These are phyloP conservation scores for Zapus hudsonius DNA, from an alignment of 2,113 vertebrate species.

Conservation along the genomic window DNA sequence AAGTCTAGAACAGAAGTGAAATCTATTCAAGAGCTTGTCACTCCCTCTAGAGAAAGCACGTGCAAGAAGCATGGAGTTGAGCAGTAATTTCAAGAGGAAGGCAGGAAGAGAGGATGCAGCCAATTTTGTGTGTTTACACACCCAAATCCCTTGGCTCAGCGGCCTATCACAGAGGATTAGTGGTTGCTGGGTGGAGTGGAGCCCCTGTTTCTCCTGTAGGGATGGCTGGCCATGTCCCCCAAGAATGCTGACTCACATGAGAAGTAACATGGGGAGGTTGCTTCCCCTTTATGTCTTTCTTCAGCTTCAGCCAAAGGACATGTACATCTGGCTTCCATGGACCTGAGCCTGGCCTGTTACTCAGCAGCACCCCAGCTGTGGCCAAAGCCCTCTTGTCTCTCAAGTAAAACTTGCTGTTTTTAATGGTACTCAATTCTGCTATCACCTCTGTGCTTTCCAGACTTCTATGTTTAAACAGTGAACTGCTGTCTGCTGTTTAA, in stretches of 20 bases:
- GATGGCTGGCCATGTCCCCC: slow-evolving; percentile 46
- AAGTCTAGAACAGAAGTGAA: neutral
- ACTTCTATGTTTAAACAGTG: slow-evolving; percentile 80
- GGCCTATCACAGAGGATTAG: slow-evolving; percentile 54
- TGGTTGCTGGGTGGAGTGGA: slow-evolving; percentile 80
- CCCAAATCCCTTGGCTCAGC: slow-evolving; percentile 74
- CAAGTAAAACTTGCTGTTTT: slow-evolving; percentile 65
- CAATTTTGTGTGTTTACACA: slow-evolving; percentile 26
- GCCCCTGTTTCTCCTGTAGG: neutral
- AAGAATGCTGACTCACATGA: slow-evolving; percentile 81
- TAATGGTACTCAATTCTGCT: slow-evolving; percentile 71
- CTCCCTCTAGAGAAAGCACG: neutral
- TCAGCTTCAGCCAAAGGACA: slow-evolving; percentile 25
- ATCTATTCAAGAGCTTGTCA: accelerated
- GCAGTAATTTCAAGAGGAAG: neutral
- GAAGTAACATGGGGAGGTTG: slow-evolving; percentile 66
- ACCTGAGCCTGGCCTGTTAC: neutral
- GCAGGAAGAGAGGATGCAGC: neutral
- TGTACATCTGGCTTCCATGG: slow-evolving; percentile 45
- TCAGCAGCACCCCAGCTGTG: slow-evolving; percentile 10
- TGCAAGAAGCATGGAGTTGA: neutral
- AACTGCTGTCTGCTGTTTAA: slow-evolving; percentile 85
- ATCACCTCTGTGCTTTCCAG: slow-evolving; percentile 63
- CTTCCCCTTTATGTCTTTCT: slow-evolving; percentile 18
- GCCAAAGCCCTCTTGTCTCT: slow-evolving; percentile 50